These are phyloP conservation scores for Balearica regulorum DNA, from an alignment of 2,797 vertebrate genomes.

Conservation along the genomic window DNA sequence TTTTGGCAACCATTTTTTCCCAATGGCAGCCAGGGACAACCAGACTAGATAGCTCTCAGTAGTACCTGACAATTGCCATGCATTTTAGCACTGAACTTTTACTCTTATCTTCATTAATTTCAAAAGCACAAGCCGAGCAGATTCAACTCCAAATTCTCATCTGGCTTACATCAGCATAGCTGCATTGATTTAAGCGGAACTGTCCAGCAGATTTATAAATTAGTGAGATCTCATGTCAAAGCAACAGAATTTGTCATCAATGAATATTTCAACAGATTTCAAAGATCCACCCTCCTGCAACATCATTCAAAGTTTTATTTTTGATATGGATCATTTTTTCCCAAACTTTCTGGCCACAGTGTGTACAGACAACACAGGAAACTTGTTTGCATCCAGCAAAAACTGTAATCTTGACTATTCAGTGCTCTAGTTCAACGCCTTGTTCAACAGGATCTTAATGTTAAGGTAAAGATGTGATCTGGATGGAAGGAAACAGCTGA, in stretches of 20 bases:
- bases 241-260: background rate
- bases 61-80: background rate
- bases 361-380: background rate
- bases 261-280: background rate
- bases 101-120: background rate
- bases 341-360: background rate
- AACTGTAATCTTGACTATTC: background rate
- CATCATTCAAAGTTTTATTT: background rate
- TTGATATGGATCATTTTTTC: rapidly evolving
- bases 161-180: background rate
- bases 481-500: background rate
- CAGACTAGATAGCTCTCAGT: background rate
- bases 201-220: background rate
- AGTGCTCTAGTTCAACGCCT: background rate
- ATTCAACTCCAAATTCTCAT: background rate
- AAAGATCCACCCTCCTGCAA: background rate
- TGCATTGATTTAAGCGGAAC: background rate
- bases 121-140: background rate
- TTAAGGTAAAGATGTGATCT: background rate
- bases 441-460: background rate
- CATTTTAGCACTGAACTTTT: background rate
- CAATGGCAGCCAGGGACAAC: background rate
- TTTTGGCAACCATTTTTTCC: background rate
- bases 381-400: background rate
- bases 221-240: background rate